Conservation (phyloP, 2,888 invertebrate species). For the Napeogenes inachia region DNA sequence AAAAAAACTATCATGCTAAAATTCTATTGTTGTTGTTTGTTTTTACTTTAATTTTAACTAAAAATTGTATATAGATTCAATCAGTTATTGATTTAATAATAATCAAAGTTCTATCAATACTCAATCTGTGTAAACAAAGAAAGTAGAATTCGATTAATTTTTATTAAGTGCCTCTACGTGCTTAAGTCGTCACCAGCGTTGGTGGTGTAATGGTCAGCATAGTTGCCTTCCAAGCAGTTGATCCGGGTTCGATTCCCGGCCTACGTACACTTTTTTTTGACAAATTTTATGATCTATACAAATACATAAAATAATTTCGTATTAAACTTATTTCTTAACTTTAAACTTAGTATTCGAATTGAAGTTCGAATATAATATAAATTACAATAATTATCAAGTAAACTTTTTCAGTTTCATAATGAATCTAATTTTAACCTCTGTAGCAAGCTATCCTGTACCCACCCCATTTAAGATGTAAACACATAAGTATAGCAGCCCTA, state of each 20-base stretch:
- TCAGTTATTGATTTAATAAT: too few relatives aligned
- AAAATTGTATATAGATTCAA: too few relatives aligned
- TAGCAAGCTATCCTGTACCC: conserved; percentile 42
- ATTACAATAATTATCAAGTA: neutral
- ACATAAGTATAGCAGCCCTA: conserved; percentile 61
- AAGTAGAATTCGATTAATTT: neutral
- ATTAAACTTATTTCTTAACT: neutral
- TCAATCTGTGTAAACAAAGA: neutral
- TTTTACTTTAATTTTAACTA: too few relatives aligned
- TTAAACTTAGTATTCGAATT: too few relatives aligned
- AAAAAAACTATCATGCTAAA: too few relatives aligned
- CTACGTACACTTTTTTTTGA: conserved; percentile 39
- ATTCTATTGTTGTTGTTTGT: too few relatives aligned
- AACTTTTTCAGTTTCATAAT: neutral
- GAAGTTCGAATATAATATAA: too few relatives aligned
- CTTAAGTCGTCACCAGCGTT: conserved; percentile 38
- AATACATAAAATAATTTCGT: neutral
- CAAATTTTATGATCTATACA: neutral
- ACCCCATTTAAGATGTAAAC: conserved; percentile 75
- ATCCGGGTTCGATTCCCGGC: conserved; percentile 59
- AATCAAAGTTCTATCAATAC: too few relatives aligned
- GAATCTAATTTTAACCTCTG: neutral
- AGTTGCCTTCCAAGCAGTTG: conserved; percentile 61
- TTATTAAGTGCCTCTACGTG: neutral
- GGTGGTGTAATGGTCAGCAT: conserved; percentile 63